Evolutionary conservation across 1,140 invertebrate genomes (phyloP).

Genomic region (Drosophila sturtevanti): DNA sequence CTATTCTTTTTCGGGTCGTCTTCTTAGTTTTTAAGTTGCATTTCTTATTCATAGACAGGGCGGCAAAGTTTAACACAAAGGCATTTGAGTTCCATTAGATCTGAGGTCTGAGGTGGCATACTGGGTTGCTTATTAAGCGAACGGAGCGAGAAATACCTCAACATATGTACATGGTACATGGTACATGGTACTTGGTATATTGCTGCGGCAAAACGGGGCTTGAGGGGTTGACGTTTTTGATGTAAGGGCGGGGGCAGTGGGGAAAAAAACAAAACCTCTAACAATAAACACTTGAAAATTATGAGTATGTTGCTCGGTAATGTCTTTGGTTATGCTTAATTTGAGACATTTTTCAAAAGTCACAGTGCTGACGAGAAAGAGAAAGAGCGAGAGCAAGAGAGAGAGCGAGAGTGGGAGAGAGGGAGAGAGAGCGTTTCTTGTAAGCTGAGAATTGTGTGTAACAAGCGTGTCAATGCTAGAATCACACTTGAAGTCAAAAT

Average conservation of each 20-base stretch:
- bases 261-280: too few species aligned
- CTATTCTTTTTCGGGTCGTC: conserved; percentile 19
- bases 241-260: background rate
- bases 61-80: conserved; percentile 54
- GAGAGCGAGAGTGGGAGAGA: background rate
- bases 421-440: background rate
- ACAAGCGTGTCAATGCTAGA: conserved; percentile 57
- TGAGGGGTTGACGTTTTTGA: conserved; percentile 9
- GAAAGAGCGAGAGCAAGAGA: background rate
- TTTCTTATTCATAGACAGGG: conserved; percentile 66
- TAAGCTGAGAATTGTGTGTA: conserved; percentile 27
- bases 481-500: conserved; percentile 51
- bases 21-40: conserved; percentile 53
- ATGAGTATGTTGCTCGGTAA: conserved; percentile 28
- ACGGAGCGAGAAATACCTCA: conserved; percentile 22
- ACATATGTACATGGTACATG: background rate
- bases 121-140: conserved; percentile 47
- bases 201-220: background rate
- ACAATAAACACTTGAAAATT: conserved; percentile 68
- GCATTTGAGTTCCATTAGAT: conserved; percentile 36
- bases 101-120: conserved; percentile 55
- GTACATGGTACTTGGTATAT: too few species aligned
- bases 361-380: conserved; percentile 11
- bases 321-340: conserved; percentile 50
- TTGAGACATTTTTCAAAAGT: conserved; percentile 50